Base-by-base conservation (phyloP, 23 tunicate genomes). In the Styela clava region DNA sequence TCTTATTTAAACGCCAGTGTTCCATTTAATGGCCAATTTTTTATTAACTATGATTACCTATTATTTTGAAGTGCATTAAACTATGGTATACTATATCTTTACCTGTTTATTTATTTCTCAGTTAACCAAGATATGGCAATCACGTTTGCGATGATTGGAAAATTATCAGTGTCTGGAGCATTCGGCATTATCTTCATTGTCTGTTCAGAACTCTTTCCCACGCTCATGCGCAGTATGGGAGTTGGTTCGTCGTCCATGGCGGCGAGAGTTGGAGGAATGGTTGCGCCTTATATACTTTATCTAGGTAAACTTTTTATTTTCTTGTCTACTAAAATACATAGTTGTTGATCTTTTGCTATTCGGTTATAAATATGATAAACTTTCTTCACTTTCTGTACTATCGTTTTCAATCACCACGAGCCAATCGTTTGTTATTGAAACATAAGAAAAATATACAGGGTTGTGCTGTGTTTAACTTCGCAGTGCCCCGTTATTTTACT, bases 221-320 rank as follows among this genome's bases (percentile, higher is more conserved):
- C 86, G 24, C 79, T 83, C 35, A 74, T 83, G 81, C 61, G 86
- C 21, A 74, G 78, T 25, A 83, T 83, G 86, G 73, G 80, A 1
- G 52, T 83, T 25, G 86, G 86, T 20, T 74, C 86, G 81, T 36
- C 79, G 0, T 83, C 86, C 2, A 83, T 74, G 65, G 79, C 79
- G 23, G 86, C 86, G 12, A 61, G 86, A 56, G 86, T 83, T 26
- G 86, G 86, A 29, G 86, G 81, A 31, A 74, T 74, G 34, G 79
- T 74, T 1, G 69, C 86, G 9, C 86, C 86, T 12, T 83, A 73
- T 27, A 23, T 83, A 16, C 68, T 83, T 18, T 83, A 73, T 63
- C 52, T 73, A 28, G 86, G 86, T 83, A 74, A 69, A 27, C 33
- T 71, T 69, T 71, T 82, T 44, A 44, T n/a, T n/a, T n/a, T n/a